phyloP scores from a whole-genome alignment of 2,113 vertebrate species.

The Planiliza haematocheilus region DNA sequence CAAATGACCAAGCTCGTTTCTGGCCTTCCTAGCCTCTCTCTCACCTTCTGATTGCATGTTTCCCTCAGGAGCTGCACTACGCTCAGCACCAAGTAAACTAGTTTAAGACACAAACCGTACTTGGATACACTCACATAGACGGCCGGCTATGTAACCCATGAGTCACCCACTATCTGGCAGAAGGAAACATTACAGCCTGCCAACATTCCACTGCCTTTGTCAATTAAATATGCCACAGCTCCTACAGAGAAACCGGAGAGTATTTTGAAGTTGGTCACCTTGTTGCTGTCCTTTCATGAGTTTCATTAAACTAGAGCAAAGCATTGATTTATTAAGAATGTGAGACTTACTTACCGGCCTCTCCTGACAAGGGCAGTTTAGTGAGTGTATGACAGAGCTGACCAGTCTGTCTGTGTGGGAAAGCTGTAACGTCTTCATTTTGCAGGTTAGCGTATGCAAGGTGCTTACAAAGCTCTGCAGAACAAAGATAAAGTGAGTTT shows the following conservation, averaged over 20 bases:
- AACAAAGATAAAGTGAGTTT: background rate
- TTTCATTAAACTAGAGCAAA: background rate
- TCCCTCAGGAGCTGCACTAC: background rate
- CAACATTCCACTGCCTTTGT: constrained; percentile 35
- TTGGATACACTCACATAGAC: background rate
- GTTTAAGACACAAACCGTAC: constrained; percentile 4
- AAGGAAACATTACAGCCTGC: constrained; percentile 13
- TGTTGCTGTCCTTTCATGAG: background rate
- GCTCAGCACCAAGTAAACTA: background rate
- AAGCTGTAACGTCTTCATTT: constrained; percentile 22
- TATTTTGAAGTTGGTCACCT: background rate
- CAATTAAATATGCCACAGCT: background rate
- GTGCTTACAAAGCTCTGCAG: constrained; percentile 39
- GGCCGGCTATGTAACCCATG: constrained; percentile 16
- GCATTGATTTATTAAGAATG: too few species aligned
- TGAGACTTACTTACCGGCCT: constrained; percentile 33
- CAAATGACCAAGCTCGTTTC: background rate
- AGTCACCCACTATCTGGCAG: constrained; percentile 28
- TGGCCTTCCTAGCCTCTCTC: background rate
- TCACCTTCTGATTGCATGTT: background rate
- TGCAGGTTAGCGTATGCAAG: constrained; percentile 58
- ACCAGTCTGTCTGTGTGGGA: accelerated
- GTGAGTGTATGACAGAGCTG: background rate
- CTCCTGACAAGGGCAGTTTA: constrained; percentile 17
- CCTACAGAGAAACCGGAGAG: constrained; percentile 5